These are phyloP conservation scores for Amphiprion ocellaris DNA, from an alignment of 2,113 vertebrate genomes.

Conservation along the genomic window DNA sequence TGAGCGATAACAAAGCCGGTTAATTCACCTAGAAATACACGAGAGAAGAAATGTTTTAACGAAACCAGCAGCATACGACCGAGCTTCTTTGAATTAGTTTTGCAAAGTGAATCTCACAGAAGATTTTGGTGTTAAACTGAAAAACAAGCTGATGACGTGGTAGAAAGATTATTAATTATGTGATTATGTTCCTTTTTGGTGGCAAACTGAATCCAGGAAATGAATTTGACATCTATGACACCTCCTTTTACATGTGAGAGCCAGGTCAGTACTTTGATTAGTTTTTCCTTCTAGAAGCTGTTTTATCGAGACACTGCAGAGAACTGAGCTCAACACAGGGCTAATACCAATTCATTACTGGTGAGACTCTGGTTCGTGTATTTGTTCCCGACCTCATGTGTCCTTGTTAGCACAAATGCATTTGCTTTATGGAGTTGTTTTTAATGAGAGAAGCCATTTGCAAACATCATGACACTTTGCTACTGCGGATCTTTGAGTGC, in stretches of 20 bases:
- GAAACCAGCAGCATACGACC: slow-evolving; percentile 18
- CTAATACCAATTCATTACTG: slow-evolving; percentile 12
- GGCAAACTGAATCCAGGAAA: slow-evolving; percentile 39
- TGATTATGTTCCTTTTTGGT: slow-evolving; percentile 22
- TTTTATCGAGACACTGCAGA: slow-evolving; percentile 15
- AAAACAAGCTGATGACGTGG: slow-evolving; percentile 13
- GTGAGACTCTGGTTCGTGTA: neutral
- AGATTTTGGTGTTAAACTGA: slow-evolving; percentile 53
- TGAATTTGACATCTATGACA: slow-evolving; percentile 52
- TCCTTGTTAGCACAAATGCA: slow-evolving; percentile 24
- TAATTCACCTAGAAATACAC: slow-evolving; percentile 16
- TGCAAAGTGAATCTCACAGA: neutral
- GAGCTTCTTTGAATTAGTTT: slow-evolving; percentile 31
- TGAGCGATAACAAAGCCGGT: slow-evolving; percentile 36
- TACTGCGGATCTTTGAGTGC: neutral
- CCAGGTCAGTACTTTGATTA: slow-evolving; percentile 29
- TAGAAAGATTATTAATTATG: slow-evolving; percentile 28
- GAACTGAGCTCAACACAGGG: neutral
- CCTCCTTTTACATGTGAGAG: slow-evolving; percentile 14
- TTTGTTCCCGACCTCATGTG: slow-evolving; percentile 15
- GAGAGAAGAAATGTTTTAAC: slow-evolving; percentile 34
- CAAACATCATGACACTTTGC: slow-evolving; percentile 2
- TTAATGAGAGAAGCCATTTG: slow-evolving; percentile 6
- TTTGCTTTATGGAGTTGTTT: neutral
- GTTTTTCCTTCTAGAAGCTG: slow-evolving; percentile 7